These are phyloP conservation scores for Myripristis jacobus DNA, from an alignment of 2,797 vertebrate species.

Conservation along the genomic window DNA sequence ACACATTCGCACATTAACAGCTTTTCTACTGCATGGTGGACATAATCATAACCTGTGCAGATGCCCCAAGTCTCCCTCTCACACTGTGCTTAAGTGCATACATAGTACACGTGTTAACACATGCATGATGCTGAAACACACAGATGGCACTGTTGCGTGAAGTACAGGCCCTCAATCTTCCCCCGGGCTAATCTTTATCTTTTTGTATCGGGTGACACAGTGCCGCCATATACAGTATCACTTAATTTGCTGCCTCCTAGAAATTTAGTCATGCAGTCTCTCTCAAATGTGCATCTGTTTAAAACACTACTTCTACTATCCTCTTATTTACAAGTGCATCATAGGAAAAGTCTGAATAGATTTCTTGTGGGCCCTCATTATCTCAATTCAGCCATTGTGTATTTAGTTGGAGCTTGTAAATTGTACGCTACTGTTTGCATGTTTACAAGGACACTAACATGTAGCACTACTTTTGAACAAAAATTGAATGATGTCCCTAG, in stretches of 20 bases:
- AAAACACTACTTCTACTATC: not conserved
- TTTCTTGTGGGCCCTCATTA: no score
- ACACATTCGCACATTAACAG: not conserved
- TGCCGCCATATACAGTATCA: not conserved
- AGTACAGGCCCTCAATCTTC: constrained; percentile 13
- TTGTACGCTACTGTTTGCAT: no score
- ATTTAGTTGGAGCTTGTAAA: no score
- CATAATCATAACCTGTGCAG: not conserved
- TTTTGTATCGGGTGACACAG: no score
- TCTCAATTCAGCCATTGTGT: no score
- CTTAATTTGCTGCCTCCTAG: not conserved
- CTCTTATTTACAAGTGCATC: no score
- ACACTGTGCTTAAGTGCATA: not conserved
- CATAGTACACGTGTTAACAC: not conserved
- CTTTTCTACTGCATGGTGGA: not conserved
- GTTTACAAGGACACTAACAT: no score
- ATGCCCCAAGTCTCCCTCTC: not conserved
- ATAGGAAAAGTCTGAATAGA: no score
- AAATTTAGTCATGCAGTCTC: not conserved
- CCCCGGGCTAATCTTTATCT: not conserved
- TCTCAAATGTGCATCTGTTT: not conserved
- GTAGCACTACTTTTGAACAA: no score
- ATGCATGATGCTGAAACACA: not conserved
- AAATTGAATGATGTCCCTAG: no score
- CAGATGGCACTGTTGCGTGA: no score